phyloP scores from a whole-genome alignment of 1,140 invertebrate species.

The Asbolus verrucosus region DNA sequence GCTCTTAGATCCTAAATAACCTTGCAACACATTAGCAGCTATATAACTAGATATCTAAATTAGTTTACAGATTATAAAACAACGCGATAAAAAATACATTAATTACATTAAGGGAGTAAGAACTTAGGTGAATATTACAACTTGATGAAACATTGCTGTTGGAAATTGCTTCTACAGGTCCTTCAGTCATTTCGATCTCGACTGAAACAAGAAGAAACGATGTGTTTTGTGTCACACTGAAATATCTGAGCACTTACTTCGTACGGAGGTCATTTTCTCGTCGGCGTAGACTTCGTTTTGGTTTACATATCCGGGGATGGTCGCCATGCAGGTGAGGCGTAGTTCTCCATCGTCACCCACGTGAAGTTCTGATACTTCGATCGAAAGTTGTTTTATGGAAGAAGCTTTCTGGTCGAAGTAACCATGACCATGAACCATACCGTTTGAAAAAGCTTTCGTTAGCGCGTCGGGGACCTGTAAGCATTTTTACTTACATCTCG shows the following conservation, averaged over 20 bases:
- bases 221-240: background rate
- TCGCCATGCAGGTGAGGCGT: constrained; percentile 77
- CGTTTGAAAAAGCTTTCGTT: constrained; percentile 62
- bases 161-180: constrained; percentile 53
- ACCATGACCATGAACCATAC: constrained; percentile 60
- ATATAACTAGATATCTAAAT: constrained; percentile 8
- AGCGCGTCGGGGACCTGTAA: constrained; percentile 59
- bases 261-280: constrained; percentile 73
- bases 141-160: constrained; percentile 48
- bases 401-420: constrained; percentile 61
- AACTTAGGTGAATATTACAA: constrained; percentile 1
- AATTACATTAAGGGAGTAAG: constrained; percentile 13
- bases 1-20: background rate
- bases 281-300: constrained; percentile 76
- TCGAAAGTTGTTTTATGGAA: constrained; percentile 68
- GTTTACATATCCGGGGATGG: constrained; percentile 76
- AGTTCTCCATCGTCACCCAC: constrained; percentile 74
- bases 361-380: constrained; percentile 74
- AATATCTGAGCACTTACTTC: constrained; percentile 69
- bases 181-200: constrained; percentile 54
- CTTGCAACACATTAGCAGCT: background rate
- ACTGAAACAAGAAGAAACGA: constrained; percentile 50
- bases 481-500: background rate
- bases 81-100: constrained; percentile 15
- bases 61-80: constrained; percentile 3